A percentile compares a stretch with the other conserved stretches of the same genome.
Evolutionary conservation across 2,888 invertebrate genomes (phyloP).

Genomic region (Leptinotarsa tumamoca): DNA sequence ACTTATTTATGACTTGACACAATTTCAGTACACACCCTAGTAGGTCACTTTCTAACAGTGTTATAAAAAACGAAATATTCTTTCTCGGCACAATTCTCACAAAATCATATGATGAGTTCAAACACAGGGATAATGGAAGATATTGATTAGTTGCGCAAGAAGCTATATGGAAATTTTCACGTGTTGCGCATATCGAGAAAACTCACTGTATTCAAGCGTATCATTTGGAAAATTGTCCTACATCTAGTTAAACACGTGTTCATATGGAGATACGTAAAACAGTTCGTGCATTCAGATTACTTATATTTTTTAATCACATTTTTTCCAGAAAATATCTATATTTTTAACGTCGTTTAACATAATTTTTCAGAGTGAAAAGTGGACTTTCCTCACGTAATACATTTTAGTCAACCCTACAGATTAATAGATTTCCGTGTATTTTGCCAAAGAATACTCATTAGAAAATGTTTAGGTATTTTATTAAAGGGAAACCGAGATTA

Average conservation of each 20-base stretch:
- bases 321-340: too few relatives aligned
- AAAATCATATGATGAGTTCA: slow-evolving; percentile 2
- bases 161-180: background rate
- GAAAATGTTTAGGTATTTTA: too few relatives aligned
- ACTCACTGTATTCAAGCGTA: background rate
- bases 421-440: too few relatives aligned
- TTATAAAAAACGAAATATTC: background rate
- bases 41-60: background rate
- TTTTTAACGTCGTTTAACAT: too few relatives aligned
- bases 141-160: slow-evolving; percentile 20
- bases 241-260: background rate
- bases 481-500: too few relatives aligned
- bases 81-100: background rate
- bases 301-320: too few relatives aligned
- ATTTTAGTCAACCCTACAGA: too few relatives aligned
- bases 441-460: too few relatives aligned
- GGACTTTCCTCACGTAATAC: too few relatives aligned
- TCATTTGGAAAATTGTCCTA: background rate
- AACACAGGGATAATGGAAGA: slow-evolving; percentile 16
- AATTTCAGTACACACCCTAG: background rate
- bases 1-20: background rate
- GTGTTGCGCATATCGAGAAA: slow-evolving; percentile 11
- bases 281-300: background rate
- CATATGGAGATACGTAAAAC: background rate
- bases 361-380: background rate